Evolutionary conservation across 2,797 vertebrate genomes (phyloP).

Genomic region (Psittacula derbiana): DNA sequence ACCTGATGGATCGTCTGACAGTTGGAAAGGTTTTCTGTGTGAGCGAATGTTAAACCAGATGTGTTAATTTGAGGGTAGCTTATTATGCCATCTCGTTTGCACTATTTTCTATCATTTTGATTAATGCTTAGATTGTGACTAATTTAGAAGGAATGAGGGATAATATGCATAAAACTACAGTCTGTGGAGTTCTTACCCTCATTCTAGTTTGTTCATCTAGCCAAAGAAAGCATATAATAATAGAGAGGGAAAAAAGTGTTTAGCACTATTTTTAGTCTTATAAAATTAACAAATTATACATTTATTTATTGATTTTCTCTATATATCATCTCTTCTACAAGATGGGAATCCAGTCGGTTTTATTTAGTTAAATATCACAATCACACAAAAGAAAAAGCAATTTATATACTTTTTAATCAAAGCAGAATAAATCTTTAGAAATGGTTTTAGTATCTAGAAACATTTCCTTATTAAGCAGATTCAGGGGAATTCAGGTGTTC

Average conservation of each 20-base stretch:
- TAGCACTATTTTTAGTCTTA: not conserved
- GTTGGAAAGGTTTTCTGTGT: slow-evolving; percentile 7
- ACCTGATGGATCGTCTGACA: slow-evolving; percentile 40
- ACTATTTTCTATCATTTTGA: slow-evolving; percentile 52
- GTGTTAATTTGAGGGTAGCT: slow-evolving; percentile 7
- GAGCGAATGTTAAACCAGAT: slow-evolving; percentile 9
- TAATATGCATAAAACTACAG: not conserved
- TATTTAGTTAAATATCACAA: not conserved
- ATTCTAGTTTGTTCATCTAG: not conserved
- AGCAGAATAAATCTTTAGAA: not conserved
- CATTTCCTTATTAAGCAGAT: not conserved
- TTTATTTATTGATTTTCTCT: not conserved
- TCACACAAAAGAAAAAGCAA: not conserved
- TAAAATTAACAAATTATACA: not conserved
- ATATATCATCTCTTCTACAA: not conserved
- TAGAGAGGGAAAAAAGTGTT: not conserved
- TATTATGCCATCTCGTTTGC: slow-evolving; percentile 28
- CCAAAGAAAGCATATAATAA: not conserved
- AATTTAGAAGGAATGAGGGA: not conserved
- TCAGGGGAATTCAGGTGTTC: not conserved
- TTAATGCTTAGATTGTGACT: not conserved
- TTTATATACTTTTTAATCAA: not conserved
- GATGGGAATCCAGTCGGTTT: not conserved
- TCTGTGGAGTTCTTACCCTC: not conserved
- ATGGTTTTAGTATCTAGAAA: not conserved